Percentiles rank a stretch among this genome's conserved stretches.
Conservation (phyloP, 2,797 vertebrate genomes). For the Syncerus caffer region DNA sequence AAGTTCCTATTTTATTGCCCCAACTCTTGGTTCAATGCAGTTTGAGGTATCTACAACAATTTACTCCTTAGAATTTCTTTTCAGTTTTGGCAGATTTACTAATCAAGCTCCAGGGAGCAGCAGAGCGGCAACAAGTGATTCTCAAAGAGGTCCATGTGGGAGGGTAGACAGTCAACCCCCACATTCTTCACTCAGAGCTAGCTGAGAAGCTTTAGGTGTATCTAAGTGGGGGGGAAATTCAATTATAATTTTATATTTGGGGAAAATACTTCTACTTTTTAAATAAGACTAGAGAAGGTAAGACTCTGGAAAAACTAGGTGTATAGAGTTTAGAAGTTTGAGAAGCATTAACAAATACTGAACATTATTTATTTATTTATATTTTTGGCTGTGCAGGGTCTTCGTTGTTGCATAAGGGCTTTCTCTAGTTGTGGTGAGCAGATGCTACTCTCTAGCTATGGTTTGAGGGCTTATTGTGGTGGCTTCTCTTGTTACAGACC, state of each 20-base stretch:
- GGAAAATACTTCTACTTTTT: not conserved
- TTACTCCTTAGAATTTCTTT: not conserved
- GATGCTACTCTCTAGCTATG: not conserved
- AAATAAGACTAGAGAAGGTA: not conserved
- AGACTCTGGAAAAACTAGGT: not conserved
- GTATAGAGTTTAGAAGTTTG: not conserved
- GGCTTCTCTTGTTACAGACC: not conserved
- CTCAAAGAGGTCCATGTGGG: not conserved
- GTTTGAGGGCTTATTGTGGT: not conserved
- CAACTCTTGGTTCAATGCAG: not conserved
- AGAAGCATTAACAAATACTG: not conserved
- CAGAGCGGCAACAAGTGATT: not conserved
- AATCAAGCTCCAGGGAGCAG: not conserved
- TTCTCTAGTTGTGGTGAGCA: not conserved
- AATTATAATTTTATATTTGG: not conserved
- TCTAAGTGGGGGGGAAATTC: not conserved
- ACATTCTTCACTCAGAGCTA: not conserved
- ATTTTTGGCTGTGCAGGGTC: not conserved
- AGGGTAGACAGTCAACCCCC: not conserved
- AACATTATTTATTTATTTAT: not conserved
- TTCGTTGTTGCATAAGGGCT: not conserved
- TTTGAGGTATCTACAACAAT: not conserved
- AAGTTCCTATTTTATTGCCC: not conserved
- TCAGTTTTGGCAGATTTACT: not conserved
- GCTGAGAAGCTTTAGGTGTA: not conserved